Percentiles rank a stretch among this genome's conserved stretches.
phyloP scores from a whole-genome alignment of 1,140 invertebrate species.

The Drosophila ohnishii region DNA sequence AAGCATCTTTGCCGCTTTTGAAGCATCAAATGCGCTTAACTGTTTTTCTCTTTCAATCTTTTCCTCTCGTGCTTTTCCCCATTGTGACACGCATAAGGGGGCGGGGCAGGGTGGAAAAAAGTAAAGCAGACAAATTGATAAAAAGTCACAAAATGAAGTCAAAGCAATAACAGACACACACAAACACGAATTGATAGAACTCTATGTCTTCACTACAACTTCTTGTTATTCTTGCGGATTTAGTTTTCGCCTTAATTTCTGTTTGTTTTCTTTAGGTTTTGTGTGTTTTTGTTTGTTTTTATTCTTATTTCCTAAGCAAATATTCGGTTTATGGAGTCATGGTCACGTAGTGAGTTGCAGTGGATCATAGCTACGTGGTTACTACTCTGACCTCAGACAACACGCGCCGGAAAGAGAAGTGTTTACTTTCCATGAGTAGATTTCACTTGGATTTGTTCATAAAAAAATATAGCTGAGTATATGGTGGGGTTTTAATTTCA shows the following conservation, averaged over 20 bases:
- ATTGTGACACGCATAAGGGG: constrained; percentile 17
- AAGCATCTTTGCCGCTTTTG: constrained; percentile 12
- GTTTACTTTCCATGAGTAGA: neutral
- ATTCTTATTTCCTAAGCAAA: constrained; percentile 2
- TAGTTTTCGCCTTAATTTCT: constrained; percentile 21
- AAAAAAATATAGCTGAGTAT: neutral
- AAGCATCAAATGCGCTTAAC: constrained; percentile 62
- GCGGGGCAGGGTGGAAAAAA: neutral
- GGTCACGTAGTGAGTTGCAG: constrained; percentile 33
- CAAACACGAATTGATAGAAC: constrained; percentile 25
- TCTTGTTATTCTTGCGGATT: constrained; percentile 21
- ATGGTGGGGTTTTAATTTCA: constrained; percentile 2
- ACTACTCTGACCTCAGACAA: constrained; percentile 23
- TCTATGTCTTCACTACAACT: constrained; percentile 12
- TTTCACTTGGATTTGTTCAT: neutral
- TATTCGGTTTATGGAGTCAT: constrained; percentile 15
- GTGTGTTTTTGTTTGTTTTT: constrained; percentile 10
- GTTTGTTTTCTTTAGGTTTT: constrained; percentile 18
- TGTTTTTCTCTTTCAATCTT: constrained; percentile 28
- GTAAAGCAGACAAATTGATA: constrained; percentile 48
- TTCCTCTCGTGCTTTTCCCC: constrained; percentile 1
- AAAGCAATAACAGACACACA: constrained; percentile 27
- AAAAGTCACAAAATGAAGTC: constrained; percentile 60
- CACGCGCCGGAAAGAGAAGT: neutral
- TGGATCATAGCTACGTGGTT: constrained; percentile 32